Conservation (phyloP, 2,797 vertebrate species). For the Eulemur albifrons region DNA sequence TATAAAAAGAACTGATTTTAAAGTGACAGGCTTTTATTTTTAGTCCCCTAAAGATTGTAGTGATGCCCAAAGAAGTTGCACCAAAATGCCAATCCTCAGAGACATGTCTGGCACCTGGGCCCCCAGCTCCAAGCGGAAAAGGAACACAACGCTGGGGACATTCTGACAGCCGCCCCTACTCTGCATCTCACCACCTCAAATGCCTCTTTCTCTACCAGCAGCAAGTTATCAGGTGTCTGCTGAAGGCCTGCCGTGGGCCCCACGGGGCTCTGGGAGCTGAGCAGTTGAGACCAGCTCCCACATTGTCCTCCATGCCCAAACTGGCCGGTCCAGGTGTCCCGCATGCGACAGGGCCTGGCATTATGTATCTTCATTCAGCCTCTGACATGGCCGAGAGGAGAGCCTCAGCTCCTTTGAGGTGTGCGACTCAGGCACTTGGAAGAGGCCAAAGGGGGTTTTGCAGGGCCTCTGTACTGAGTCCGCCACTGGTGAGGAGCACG, state of each 20-base stretch:
- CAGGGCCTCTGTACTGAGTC: neutral
- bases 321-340: neutral
- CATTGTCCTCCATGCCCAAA: neutral
- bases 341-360: neutral
- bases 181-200: neutral
- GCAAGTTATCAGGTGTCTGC: neutral
- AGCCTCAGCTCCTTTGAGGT: neutral
- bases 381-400: neutral
- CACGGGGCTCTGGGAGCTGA: neutral
- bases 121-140: neutral
- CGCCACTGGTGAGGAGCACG: fast-evolving
- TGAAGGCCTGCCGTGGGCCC: neutral
- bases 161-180: fast-evolving
- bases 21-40: conserved; percentile 57
- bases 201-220: neutral
- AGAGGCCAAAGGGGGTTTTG: neutral
- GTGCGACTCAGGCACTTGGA: neutral
- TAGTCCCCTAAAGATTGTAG: conserved; percentile 1
- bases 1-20: conserved; percentile 39
- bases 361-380: neutral
- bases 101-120: neutral
- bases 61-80: neutral
- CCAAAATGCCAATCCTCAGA: neutral
- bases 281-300: neutral
- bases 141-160: neutral